Percentiles rank a stretch among this genome's conserved stretches.
Conservation (phyloP, 2,113 vertebrate genomes). For the Brevimyrus niger region DNA sequence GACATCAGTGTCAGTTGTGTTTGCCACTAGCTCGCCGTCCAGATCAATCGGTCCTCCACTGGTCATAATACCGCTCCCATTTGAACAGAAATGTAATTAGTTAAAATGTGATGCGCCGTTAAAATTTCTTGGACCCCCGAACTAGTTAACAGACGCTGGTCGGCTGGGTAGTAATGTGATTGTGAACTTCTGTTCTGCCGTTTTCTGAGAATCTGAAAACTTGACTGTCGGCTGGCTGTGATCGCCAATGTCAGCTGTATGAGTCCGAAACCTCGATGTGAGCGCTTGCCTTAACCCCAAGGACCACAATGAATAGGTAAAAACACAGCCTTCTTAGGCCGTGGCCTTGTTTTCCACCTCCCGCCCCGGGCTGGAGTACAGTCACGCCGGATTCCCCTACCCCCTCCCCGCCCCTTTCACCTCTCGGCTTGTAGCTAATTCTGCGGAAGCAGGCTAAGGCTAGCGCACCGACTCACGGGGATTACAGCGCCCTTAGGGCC, state of each 20-base stretch:
- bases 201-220: background rate
- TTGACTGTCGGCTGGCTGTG: background rate
- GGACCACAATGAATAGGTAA: background rate
- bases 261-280: background rate
- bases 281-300: background rate
- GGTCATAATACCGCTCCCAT: no score
- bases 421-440: background rate
- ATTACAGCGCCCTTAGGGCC: background rate
- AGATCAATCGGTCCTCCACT: background rate
- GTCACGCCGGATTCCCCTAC: constrained; percentile 10
- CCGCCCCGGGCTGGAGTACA: constrained; percentile 14
- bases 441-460: background rate
- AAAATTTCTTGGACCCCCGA: background rate
- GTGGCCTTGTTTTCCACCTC: constrained; percentile 17
- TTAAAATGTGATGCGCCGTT: background rate
- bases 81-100: background rate
- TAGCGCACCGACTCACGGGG: background rate
- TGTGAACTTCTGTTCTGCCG: background rate
- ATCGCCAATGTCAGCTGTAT: background rate
- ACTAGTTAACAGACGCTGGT: background rate
- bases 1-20: background rate
- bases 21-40: background rate
- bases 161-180: background rate
- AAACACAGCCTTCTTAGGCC: background rate
- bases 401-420: background rate